Evolutionary conservation across 2,797 vertebrate species (phyloP).

Genomic region (Hoplostethus mediterraneus): DNA sequence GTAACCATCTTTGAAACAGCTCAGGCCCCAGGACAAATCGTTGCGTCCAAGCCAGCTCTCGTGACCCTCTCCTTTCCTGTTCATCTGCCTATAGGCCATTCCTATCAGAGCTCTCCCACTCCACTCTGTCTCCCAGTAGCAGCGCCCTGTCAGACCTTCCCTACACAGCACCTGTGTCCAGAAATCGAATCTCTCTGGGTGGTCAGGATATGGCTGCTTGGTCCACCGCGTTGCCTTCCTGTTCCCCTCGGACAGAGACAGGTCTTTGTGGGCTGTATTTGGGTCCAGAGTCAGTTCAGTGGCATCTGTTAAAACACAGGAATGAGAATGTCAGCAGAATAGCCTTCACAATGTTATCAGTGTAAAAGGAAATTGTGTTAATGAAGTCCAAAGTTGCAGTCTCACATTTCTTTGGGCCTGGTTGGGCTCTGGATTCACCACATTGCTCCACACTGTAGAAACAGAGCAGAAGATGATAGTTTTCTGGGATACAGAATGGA

Average conservation of each 20-base stretch:
- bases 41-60: constrained; percentile 72
- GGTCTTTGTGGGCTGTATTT: constrained; percentile 70
- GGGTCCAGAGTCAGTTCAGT: constrained; percentile 68
- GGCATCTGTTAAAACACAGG: constrained; percentile 45
- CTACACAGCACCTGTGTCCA: constrained; percentile 72
- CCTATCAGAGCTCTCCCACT: constrained; percentile 59
- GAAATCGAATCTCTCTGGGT: constrained; percentile 65
- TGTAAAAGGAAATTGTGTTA: background rate
- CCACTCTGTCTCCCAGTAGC: constrained; percentile 76
- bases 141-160: constrained; percentile 61
- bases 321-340: background rate
- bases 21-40: constrained; percentile 69
- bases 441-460: constrained; percentile 68
- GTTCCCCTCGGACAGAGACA: constrained; percentile 61
- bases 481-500: background rate
- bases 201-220: constrained; percentile 48
- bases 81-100: constrained; percentile 65
- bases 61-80: constrained; percentile 65
- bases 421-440: constrained; percentile 62
- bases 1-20: constrained; percentile 57
- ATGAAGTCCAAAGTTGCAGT: background rate
- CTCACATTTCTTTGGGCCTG: constrained; percentile 78
- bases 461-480: background rate
- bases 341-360: background rate
- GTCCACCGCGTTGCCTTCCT: constrained; percentile 51